Evolutionary conservation across 2,888 invertebrate genomes (phyloP).

Genomic region (Acheta domesticus): DNA sequence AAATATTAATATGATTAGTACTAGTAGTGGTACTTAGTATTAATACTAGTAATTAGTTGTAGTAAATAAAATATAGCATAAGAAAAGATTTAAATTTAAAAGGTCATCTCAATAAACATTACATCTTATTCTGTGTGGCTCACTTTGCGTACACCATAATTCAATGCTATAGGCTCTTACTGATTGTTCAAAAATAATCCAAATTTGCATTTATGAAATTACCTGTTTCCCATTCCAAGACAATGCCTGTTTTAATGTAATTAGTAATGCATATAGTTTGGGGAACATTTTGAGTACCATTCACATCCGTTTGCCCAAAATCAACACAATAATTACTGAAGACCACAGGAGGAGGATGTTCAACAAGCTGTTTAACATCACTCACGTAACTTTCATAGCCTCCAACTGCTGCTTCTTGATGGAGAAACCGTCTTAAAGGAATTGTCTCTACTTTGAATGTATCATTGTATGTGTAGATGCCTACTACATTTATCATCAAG

Average conservation of each 20-base stretch:
- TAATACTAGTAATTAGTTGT: too few species aligned
- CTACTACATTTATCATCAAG: conserved; percentile 43
- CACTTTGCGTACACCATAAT: too few species aligned
- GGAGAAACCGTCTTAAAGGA: conserved; percentile 36
- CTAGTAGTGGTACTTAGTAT: too few species aligned
- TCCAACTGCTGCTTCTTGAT: conserved; percentile 34
- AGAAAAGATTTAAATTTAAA: too few species aligned
- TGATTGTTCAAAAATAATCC: too few species aligned
- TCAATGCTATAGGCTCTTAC: too few species aligned
- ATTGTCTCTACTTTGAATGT: conserved; percentile 27
- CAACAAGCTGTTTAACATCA: conserved; percentile 39
- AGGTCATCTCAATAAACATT: too few species aligned
- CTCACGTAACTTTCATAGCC: conserved; percentile 44
- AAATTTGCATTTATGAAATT: neutral
- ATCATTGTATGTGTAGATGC: conserved; percentile 36
- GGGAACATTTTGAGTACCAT: conserved; percentile 34
- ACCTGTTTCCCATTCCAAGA: conserved; percentile 43
- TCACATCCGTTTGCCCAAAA: conserved; percentile 43
- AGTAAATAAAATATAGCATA: too few species aligned
- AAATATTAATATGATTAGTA: too few species aligned
- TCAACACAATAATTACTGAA: conserved; percentile 44
- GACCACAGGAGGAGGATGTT: conserved; percentile 41
- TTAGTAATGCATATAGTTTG: conserved; percentile 42
- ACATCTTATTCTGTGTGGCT: too few species aligned
- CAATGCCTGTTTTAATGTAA: conserved; percentile 38